These are phyloP conservation scores for Strigops habroptila DNA, from an alignment of 2,113 vertebrate genomes.

Conservation along the genomic window DNA sequence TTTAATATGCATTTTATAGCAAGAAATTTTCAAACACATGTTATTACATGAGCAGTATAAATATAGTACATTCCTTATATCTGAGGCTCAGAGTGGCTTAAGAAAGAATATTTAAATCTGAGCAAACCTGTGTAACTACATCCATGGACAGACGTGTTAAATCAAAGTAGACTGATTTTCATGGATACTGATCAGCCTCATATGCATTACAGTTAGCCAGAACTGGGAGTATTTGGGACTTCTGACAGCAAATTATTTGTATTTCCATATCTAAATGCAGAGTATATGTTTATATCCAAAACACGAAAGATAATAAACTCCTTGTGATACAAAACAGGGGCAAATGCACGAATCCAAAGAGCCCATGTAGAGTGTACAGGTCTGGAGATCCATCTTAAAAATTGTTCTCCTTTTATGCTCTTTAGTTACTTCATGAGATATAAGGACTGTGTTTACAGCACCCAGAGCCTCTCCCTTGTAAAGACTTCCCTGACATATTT, in stretches of 20 bases:
- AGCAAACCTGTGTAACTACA: background rate
- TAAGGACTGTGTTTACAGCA: background rate
- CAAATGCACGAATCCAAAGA: background rate
- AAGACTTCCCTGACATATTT: background rate
- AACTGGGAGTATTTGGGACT: background rate
- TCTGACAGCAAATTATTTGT: background rate
- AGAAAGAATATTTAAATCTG: background rate
- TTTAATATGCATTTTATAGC: background rate
- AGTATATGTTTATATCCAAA: background rate
- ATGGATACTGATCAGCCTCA: background rate
- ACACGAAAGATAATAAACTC: background rate
- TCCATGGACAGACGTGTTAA: background rate
- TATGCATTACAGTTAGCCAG: background rate
- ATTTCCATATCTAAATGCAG: background rate
- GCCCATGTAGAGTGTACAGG: fast-evolving
- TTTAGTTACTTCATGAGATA: background rate
- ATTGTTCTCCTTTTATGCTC: background rate
- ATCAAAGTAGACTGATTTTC: background rate
- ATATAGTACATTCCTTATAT: background rate
- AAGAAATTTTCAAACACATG: background rate
- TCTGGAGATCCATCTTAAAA: background rate
- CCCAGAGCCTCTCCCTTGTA: background rate
- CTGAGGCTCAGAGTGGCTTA: background rate
- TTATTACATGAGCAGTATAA: background rate
- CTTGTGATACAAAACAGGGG: background rate